Conservation (phyloP, 2,797 vertebrate species). For the Lepilemur ruficaudatus region DNA sequence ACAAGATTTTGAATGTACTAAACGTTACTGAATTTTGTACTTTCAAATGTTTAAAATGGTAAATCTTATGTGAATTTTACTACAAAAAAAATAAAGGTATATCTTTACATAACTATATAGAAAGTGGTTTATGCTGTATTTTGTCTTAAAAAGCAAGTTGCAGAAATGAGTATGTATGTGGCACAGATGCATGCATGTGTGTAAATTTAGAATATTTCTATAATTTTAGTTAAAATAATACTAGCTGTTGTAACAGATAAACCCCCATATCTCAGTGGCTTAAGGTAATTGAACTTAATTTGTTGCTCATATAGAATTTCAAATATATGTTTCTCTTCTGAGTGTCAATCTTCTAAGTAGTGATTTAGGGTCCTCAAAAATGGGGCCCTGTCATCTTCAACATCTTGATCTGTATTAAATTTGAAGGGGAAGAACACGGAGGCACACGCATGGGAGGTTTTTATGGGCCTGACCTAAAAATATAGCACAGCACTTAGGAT, state of each 20-base stretch:
- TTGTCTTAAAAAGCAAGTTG: neutral
- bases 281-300: neutral
- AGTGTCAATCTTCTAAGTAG: neutral
- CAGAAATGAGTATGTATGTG: neutral
- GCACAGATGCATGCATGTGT: neutral
- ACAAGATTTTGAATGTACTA: neutral
- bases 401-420: neutral
- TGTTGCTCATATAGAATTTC: constrained; percentile 1
- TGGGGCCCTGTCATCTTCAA: neutral
- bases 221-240: constrained; percentile 3
- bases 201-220: neutral
- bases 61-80: neutral
- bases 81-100: neutral
- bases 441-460: neutral
- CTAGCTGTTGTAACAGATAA: neutral
- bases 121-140: neutral
- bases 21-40: neutral
- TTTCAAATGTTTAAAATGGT: constrained; percentile 21
- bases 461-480: neutral
- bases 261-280: neutral
- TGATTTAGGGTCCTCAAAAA: neutral
- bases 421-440: neutral
- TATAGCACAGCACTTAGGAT: neutral
- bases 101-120: neutral
- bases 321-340: neutral